These are phyloP conservation scores for Drosophila heteroneura DNA, from an alignment of 2,888 invertebrate genomes.

Conservation along the genomic window DNA sequence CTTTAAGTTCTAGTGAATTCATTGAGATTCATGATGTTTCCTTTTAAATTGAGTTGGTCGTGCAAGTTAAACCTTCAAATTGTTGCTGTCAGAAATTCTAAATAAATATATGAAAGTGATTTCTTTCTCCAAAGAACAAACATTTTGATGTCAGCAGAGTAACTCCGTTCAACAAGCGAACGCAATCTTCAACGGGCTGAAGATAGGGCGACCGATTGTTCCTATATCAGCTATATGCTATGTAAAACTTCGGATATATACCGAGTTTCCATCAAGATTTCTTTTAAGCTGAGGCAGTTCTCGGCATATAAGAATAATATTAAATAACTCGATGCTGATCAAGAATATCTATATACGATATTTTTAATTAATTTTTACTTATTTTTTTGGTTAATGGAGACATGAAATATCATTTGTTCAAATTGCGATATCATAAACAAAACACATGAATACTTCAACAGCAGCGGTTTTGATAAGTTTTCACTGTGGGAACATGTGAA, in stretches of 20 bases:
- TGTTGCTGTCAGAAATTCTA: not conserved
- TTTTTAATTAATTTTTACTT: not conserved
- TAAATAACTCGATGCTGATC: too few species aligned
- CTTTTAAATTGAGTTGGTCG: not conserved
- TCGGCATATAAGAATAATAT: not conserved
- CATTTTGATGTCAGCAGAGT: not conserved
- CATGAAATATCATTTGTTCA: too few species aligned
- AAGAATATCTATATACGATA: not conserved
- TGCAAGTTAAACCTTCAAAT: not conserved
- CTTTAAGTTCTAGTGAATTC: slow-evolving; percentile 10
- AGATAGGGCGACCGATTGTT: not conserved
- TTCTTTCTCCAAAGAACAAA: not conserved
- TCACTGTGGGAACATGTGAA: slow-evolving; percentile 24
- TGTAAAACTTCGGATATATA: not conserved
- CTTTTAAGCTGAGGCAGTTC: not conserved
- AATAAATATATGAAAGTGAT: not conserved
- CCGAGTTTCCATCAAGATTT: not conserved
- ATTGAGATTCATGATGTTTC: not conserved
- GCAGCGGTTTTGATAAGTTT: not conserved
- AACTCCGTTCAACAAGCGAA: not conserved
- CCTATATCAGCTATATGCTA: not conserved
- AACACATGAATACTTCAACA: not conserved
- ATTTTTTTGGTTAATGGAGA: not conserved
- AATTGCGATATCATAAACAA: not conserved
- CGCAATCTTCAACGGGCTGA: not conserved